Conservation (phyloP, 1,140 invertebrate genomes). For the Drosophila tristis region DNA sequence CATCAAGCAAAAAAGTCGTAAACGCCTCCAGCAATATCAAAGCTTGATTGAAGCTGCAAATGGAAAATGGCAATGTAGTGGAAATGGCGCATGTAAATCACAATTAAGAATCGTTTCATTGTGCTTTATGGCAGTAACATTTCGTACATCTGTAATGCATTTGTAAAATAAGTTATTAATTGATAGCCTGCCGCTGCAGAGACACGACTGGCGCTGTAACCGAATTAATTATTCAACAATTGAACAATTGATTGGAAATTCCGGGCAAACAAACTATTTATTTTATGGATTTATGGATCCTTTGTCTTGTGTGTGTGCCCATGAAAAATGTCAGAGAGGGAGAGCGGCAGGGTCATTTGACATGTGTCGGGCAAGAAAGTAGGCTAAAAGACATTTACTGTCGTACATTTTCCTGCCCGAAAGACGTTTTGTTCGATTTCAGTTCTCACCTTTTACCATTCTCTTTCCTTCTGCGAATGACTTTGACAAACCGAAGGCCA, state of each 20-base stretch:
- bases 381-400: no score
- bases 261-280: slow-evolving; percentile 37
- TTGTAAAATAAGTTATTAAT: slow-evolving; percentile 59
- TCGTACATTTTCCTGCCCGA: slow-evolving; percentile 10
- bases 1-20: slow-evolving; percentile 32
- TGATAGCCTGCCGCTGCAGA: slow-evolving; percentile 28
- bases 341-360: slow-evolving; percentile 1
- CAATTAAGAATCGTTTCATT: slow-evolving; percentile 47
- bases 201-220: slow-evolving; percentile 3
- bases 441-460: slow-evolving; percentile 27
- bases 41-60: slow-evolving; percentile 28
- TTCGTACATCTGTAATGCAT: slow-evolving; percentile 36
- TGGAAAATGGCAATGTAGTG: neutral
- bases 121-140: slow-evolving; percentile 7
- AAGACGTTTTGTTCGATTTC: slow-evolving; percentile 4
- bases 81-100: slow-evolving; percentile 52
- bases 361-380: slow-evolving; percentile 13
- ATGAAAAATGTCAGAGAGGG: slow-evolving; percentile 1
- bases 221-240: slow-evolving; percentile 58
- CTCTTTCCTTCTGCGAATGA: slow-evolving; percentile 36
- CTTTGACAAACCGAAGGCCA: slow-evolving; percentile 69
- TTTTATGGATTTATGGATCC: slow-evolving; percentile 11
- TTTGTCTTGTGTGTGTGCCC: slow-evolving; percentile 21
- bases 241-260: slow-evolving; percentile 52
- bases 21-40: slow-evolving; percentile 32